Conservation (phyloP, 2,797 vertebrate genomes). For the Taeniopygia guttata region DNA sequence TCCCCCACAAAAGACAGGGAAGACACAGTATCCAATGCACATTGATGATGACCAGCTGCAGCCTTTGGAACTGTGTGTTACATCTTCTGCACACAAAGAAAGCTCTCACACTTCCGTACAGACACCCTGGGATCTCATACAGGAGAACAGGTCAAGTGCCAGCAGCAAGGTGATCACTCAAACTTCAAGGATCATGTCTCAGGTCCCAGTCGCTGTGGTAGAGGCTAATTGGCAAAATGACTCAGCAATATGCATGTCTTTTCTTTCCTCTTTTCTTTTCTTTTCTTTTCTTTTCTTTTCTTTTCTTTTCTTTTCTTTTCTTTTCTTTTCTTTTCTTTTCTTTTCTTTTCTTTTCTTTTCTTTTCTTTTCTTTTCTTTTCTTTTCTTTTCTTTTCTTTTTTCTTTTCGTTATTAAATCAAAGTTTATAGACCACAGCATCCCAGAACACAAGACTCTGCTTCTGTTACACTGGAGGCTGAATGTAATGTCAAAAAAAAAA, state of each 20-base stretch:
- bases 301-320: too few relatives aligned
- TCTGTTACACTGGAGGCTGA: background rate
- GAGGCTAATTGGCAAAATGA: background rate
- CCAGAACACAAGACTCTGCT: background rate
- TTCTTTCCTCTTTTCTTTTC: background rate
- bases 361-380: fast-evolving
- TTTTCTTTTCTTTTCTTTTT: fast-evolving
- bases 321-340: too few relatives aligned
- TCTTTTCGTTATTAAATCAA: background rate
- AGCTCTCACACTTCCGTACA: background rate
- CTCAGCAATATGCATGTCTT: background rate
- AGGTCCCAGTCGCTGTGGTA: background rate
- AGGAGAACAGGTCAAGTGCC: background rate
- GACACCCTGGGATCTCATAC: background rate
- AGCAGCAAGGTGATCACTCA: background rate
- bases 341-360: background rate
- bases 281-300: too few relatives aligned
- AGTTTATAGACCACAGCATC: background rate
- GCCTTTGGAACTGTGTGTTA: background rate
- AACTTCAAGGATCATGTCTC: background rate
- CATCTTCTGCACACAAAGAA: background rate
- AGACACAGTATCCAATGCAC: background rate
- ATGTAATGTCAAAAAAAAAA: background rate
- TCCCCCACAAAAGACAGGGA: background rate
- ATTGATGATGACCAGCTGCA: background rate